Base-by-base conservation (phyloP, 2,113 vertebrate species). In the Pipra filicauda region DNA sequence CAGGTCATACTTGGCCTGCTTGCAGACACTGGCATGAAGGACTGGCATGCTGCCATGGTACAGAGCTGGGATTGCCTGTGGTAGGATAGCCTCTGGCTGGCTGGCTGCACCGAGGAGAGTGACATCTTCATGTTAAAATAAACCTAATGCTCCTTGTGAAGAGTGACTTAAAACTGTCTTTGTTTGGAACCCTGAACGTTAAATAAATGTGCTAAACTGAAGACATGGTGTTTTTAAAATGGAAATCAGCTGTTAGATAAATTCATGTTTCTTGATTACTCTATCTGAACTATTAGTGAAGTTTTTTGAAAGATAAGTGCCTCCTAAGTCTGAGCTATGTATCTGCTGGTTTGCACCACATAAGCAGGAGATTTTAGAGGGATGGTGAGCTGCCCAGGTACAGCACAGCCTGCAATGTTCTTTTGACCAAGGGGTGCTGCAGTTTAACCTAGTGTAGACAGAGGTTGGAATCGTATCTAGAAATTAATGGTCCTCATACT, bases 11-110 rank as follows among this genome's bases (percentile, higher is more conserved):
- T 41, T 23, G n/a, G 31, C 37, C 70, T 21, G 55, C n/a, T 26
- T 0, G 0, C 24, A 19, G 64, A 62, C 4, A 0, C 0, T 21
- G 21, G 33, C 7, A 1, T 11, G 43, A 23, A 30, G 35, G 48
- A 5, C 59, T 86, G 91, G 43, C 62, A 6, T 4, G 9, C 20
- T 67, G 91, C 54, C 70, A 13, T 0, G 2, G 26, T 14, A 6
- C 51, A 20, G 62, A 19, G 71, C 49, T 39, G 55, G 76, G n/a
- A 7, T 5, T 21, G 55, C 20, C 44, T 24, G 8, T 9, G 18
- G 5, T n/a, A 12, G 67, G 33, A 48, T 5, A 35, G 55, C 35
- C 39, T 52, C 59, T 9, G 24, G 7, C 52, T 74, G 12, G 13
- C 57, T 54, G 76, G 18, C 43, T 82, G 20, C 13, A 11, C 31